These are phyloP conservation scores for Argentina silus DNA, from an alignment of 2,797 vertebrate species.

Conservation along the genomic window DNA sequence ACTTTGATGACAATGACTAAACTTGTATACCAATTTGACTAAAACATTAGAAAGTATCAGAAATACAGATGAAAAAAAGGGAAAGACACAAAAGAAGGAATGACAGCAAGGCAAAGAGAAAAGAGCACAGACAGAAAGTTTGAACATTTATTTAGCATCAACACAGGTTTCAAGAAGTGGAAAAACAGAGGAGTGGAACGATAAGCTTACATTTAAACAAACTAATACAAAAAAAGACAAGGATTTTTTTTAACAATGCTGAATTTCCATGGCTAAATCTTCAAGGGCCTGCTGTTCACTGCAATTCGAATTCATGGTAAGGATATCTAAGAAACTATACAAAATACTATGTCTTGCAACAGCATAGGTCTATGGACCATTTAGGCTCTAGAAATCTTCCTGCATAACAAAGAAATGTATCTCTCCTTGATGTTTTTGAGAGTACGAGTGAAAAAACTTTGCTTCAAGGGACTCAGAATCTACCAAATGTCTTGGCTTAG, in stretches of 20 bases:
- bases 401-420: neutral
- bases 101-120: neutral
- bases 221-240: conserved; percentile 21
- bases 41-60: neutral
- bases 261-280: conserved; percentile 5
- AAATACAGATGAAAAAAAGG: neutral
- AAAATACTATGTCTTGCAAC: neutral
- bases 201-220: conserved; percentile 28
- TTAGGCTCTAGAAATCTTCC: neutral
- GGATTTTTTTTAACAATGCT: conserved; percentile 13
- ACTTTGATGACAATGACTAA: neutral
- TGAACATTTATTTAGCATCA: conserved; percentile 54
- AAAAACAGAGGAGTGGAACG: conserved; percentile 20
- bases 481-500: conserved; percentile 22
- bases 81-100: neutral
- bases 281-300: neutral
- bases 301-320: conserved; percentile 7
- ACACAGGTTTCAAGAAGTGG: conserved; percentile 27
- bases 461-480: conserved; percentile 15
- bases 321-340: conserved; percentile 7
- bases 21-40: neutral
- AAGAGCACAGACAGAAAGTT: conserved; percentile 1
- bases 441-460: neutral
- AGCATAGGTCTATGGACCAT: neutral
- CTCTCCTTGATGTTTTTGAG: neutral